These are phyloP conservation scores for Passerina amoena DNA, from an alignment of 2,113 vertebrate genomes.

Conservation along the genomic window DNA sequence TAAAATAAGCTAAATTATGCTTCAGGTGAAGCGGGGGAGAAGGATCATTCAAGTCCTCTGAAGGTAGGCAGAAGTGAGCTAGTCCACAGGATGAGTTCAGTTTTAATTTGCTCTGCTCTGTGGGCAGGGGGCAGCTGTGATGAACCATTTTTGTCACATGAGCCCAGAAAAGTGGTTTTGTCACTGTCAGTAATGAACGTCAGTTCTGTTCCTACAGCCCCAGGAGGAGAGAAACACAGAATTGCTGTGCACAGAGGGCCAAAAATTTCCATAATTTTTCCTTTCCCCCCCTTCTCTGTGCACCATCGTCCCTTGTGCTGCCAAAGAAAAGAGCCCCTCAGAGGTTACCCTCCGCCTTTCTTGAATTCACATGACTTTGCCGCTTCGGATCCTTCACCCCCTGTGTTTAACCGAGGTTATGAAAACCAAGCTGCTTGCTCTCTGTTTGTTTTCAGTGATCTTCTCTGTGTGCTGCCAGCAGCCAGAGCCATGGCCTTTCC, in stretches of 20 bases:
- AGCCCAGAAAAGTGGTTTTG: not conserved
- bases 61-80: not conserved
- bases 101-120: not conserved
- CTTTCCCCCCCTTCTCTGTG: not conserved
- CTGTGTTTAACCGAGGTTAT: constrained; percentile 56
- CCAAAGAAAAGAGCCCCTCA: constrained; percentile 63
- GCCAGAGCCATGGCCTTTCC: constrained; percentile 13
- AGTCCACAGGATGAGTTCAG: not conserved
- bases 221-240: not conserved
- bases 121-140: not conserved
- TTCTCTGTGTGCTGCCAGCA: constrained; percentile 37
- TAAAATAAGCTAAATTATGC: not conserved
- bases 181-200: not conserved
- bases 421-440: constrained; percentile 41
- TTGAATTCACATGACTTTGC: constrained; percentile 35
- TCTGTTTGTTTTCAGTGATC: constrained; percentile 66
- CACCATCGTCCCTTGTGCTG: constrained; percentile 5
- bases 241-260: not conserved
- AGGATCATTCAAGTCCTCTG: not conserved
- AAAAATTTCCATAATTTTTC: constrained; percentile 3
- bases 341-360: constrained; percentile 18
- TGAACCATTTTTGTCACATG: not conserved
- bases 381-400: constrained; percentile 7
- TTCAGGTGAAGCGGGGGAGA: not conserved
- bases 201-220: not conserved